phyloP scores from a whole-genome alignment of 37 sponge, comb jelly and placozoan species.

The Theonella swinhoei region DNA sequence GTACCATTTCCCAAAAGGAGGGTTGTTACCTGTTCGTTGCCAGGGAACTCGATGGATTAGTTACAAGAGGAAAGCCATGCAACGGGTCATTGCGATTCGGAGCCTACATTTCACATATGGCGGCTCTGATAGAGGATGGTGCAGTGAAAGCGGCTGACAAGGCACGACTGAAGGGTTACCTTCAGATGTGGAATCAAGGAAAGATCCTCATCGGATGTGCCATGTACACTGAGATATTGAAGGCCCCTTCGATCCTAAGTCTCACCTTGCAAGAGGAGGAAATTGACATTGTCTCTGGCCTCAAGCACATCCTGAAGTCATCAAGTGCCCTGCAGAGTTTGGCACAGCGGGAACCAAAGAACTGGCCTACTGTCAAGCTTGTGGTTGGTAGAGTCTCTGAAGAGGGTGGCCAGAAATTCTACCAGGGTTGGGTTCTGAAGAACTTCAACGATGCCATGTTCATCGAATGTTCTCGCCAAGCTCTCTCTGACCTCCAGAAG shows the following conservation, averaged over 20 bases:
- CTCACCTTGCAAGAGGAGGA: conserved; percentile 35
- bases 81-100: conserved; percentile 64
- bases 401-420: conserved; percentile 12
- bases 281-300: conserved; percentile 37
- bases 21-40: conserved; percentile 39
- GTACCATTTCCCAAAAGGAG: conserved; percentile 47
- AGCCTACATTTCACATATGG: conserved; percentile 44
- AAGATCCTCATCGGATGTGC: conserved; percentile 60
- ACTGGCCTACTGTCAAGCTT: conserved; percentile 46
- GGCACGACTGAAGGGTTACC: conserved; percentile 46
- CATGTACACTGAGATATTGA: conserved; percentile 39
- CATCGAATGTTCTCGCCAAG: conserved; percentile 6
- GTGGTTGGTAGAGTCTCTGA: conserved; percentile 7
- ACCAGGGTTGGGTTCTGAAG: conserved; percentile 33
- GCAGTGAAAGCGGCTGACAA: conserved; percentile 36
- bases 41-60: conserved; percentile 59
- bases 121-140: conserved; percentile 18
- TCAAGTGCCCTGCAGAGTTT: conserved; percentile 8
- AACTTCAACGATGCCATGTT: conserved; percentile 10
- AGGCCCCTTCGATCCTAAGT: conserved; percentile 31
- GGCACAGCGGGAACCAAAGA: neutral
- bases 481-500: conserved; percentile 29
- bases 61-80: conserved; percentile 55
- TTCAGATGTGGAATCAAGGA: conserved; percentile 33
- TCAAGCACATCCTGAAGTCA: conserved; percentile 45